Conservation (phyloP, 2,888 invertebrate species). For the Cylloceria caligata region DNA sequence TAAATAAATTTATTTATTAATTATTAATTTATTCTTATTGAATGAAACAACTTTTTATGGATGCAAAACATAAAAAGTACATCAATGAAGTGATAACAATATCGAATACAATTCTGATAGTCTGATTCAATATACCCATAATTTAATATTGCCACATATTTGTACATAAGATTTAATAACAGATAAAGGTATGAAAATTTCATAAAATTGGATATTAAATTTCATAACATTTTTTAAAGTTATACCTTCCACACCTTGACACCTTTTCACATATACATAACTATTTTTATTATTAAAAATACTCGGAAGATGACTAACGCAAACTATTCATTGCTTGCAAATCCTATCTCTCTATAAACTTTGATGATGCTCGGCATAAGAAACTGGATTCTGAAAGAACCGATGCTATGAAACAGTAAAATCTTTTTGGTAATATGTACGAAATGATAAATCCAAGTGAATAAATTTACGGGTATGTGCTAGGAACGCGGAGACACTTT, state of each 20-base stretch:
- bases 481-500: slow-evolving; percentile 62
- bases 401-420: not conserved
- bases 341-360: not conserved
- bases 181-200: not conserved
- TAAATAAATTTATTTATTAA: too few species aligned
- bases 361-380: slow-evolving; percentile 4
- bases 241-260: too few species aligned
- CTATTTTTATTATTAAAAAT: not conserved
- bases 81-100: too few species aligned
- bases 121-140: too few species aligned
- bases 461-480: not conserved
- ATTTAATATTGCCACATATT: too few species aligned
- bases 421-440: not conserved
- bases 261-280: too few species aligned
- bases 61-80: too few species aligned
- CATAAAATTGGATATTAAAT: not conserved
- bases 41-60: too few species aligned
- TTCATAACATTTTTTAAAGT: slow-evolving; percentile 1
- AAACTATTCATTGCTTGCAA: slow-evolving; percentile 22
- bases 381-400: slow-evolving; percentile 13
- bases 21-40: too few species aligned
- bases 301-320: slow-evolving; percentile 18
- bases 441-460: slow-evolving; percentile 16
- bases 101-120: too few species aligned
- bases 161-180: too few species aligned